Conservation (phyloP, 2,888 invertebrate genomes). For the Pyrrhia umbra region DNA sequence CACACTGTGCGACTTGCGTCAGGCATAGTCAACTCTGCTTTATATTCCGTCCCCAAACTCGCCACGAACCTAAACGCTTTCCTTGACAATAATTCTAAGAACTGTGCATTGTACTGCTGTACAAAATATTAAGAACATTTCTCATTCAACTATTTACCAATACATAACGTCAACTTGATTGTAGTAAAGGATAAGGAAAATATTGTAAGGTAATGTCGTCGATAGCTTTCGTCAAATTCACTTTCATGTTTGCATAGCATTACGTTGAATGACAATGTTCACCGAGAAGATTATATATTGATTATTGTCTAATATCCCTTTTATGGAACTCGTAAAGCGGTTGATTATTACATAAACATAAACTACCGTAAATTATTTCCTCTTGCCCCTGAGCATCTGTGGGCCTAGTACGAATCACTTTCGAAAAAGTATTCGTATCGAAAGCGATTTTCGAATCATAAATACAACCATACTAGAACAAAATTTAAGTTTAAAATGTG, state of each 20-base stretch:
- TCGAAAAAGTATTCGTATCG: too few relatives aligned
- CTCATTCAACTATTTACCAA: too few relatives aligned
- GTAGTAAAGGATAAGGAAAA: neutral
- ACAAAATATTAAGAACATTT: neutral
- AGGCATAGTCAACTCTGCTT: slow-evolving; percentile 56
- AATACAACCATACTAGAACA: too few relatives aligned
- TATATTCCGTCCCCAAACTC: slow-evolving; percentile 64
- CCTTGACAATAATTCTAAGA: slow-evolving; percentile 69
- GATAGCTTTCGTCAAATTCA: neutral
- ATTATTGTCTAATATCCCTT: too few relatives aligned
- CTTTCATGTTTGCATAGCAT: neutral
- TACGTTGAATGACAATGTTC: neutral
- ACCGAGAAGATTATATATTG: neutral
- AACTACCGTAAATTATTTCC: too few relatives aligned
- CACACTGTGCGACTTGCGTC: slow-evolving; percentile 53
- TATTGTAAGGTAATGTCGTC: neutral
- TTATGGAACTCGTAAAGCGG: too few relatives aligned
- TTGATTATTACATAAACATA: too few relatives aligned
- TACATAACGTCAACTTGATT: too few relatives aligned
- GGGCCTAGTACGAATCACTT: too few relatives aligned
- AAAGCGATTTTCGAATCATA: too few relatives aligned
- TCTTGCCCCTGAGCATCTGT: too few relatives aligned
- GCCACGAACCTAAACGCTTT: slow-evolving; percentile 67
- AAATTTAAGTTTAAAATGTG: too few relatives aligned
- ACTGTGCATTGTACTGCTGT: slow-evolving; percentile 27